Percentiles rank a stretch among this genome's conserved stretches.
These are phyloP conservation scores for Coracias cyanogaster DNA, from an alignment of 2,797 vertebrate genomes.

Conservation along the genomic window DNA sequence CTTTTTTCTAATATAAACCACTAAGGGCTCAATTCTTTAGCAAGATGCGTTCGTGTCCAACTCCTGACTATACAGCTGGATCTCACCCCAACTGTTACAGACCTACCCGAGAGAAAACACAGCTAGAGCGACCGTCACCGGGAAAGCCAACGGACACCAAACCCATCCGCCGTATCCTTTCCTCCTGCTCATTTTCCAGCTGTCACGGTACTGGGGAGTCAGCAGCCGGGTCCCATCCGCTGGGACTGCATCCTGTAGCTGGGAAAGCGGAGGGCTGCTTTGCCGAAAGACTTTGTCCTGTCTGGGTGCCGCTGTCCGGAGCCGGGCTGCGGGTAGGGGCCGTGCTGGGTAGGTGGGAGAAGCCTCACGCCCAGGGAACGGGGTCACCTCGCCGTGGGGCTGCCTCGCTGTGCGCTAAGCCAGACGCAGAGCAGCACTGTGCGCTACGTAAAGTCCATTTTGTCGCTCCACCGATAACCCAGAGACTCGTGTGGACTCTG, in stretches of 20 bases:
- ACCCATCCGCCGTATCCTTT: slow-evolving; percentile 17
- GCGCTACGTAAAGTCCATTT: neutral
- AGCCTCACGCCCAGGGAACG: neutral
- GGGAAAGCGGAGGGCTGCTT: neutral
- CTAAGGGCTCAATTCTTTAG: slow-evolving; percentile 84
- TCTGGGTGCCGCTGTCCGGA: neutral
- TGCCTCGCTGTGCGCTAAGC: neutral
- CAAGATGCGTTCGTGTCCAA: slow-evolving; percentile 76
- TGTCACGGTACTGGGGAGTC: neutral
- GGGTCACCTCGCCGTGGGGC: neutral
- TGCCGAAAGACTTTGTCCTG: slow-evolving; percentile 9
- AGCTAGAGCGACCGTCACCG: neutral
- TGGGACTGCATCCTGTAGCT: neutral
- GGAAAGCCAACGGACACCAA: slow-evolving; percentile 66
- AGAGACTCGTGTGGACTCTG: slow-evolving; percentile 13
- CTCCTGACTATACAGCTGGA: slow-evolving; percentile 72
- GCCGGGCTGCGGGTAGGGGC: neutral
- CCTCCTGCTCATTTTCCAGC: slow-evolving; percentile 48
- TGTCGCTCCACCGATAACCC: neutral
- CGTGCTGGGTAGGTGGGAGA: neutral
- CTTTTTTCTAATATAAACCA: slow-evolving; percentile 79
- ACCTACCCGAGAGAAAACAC: neutral
- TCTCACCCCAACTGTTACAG: slow-evolving; percentile 46
- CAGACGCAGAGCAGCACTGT: neutral
- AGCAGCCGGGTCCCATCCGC: neutral